Base-by-base conservation (phyloP, 2,888 invertebrate genomes). In the Drosophila hamatofila region DNA sequence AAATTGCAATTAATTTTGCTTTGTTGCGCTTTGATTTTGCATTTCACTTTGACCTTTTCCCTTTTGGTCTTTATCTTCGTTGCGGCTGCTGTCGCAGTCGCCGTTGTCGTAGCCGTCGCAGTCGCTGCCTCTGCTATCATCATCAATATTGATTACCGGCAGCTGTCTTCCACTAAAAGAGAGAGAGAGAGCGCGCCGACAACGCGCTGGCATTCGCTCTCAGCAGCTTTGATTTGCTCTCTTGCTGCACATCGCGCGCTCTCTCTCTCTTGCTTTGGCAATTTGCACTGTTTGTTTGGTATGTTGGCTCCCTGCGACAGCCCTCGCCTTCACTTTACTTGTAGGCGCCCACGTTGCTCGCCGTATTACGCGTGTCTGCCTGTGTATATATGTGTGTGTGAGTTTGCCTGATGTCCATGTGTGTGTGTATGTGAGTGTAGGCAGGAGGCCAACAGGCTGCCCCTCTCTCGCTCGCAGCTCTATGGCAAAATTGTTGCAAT, bases 121-220 rank as follows among this genome's bases (percentile, higher is more conserved):
- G 67, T 55, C 63, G 42, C 60, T 70, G 75, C 61, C 68, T 46
- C 71, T 82, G 75, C 89, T 85, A 81, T 85, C 81, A 80, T 81
- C 80, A 89, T 86, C 89, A 87, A 87, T 87, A 87, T 87, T 87
- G 86, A 87, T 87, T 87, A 88, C 86, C 86, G 86, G 86, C 89
- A 86, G 85, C 85, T 89, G 86, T 89, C 86, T 84, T 82, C 74
- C 67, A 78, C 78, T 62, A 37, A 55, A 54, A n/a, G 48, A 48
- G 27, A 30, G 48, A n/a, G 35, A 27, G 78, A 59, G 52, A 27
- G 58, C 27, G 21, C 16, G 73, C 65, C 65, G 69, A 74, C 75
- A 59, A 60, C 57, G 33, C 54, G 54, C 58, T 25, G 55, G 21
- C 41, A 42, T 44, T 60, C 49, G 52, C 42, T 44, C 56, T 74